Base-by-base conservation (phyloP, 30 jellyfish, hydroid and myxozoan species). In the Hydractinia echinata region DNA sequence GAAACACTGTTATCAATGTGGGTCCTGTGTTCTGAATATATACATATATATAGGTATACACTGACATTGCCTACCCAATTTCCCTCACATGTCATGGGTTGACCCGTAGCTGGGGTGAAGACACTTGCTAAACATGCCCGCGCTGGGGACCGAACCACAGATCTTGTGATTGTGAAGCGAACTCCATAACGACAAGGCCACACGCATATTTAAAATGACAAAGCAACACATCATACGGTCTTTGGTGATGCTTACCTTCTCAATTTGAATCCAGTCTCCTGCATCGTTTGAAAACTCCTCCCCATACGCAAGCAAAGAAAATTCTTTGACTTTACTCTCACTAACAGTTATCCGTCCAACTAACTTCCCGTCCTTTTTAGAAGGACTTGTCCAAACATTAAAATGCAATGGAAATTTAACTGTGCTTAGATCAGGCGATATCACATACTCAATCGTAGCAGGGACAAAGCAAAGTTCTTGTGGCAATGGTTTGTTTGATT, bases 401-500 rank as follows among this genome's bases (percentile, higher is more conserved):
- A 77, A 55, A 30, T 55, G 79, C 6, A 77, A 21, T 14, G 51
- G 80, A 18, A 50, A 11, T 55, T 77, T 77, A 56, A 11, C 60
- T 5, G 44, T 77, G 39, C 6, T 53, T 21, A 53, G 62, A 53
- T 77, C 79, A 54, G 85, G 79, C 48, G 76, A 51, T 18, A 77
- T 61, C 55, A 54, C 85, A 77, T 85, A 90, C 54, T 90, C 94
- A 61, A 90, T 79, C 66, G 81, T 87, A 39, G 71, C 72, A 4
- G 97, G 95, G 5, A 90, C 95, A 82, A 85, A 90, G 72, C 97
- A 84, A 74, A 90, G 62, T 19, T 92, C 94, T 69, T 81, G 72
- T 53, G 97, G 97, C 58, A 90, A 72, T 16, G 86, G 73, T 13
- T 83, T 52, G 66, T 76, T 87, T 13, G 62, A 53, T 77, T 73